phyloP scores from a whole-genome alignment of 2,113 vertebrate species.

The Romanogobio albipinnatus region DNA sequence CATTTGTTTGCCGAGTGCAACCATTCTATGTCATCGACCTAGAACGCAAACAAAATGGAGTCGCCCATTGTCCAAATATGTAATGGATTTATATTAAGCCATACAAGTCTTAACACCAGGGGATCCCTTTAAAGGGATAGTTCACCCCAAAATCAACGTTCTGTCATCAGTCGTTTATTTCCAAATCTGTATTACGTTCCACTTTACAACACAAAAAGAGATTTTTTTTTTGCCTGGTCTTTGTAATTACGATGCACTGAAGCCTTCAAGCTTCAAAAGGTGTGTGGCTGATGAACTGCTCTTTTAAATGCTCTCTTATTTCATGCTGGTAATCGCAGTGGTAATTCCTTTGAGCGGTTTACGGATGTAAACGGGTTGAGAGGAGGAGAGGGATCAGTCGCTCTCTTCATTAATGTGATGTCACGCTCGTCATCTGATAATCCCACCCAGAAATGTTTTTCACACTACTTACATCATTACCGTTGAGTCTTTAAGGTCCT shows the following conservation, averaged over 20 bases:
- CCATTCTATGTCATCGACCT: too few species aligned
- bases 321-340: conserved; percentile 8
- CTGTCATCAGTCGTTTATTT: neutral
- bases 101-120: too few species aligned
- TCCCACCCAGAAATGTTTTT: conserved; percentile 27
- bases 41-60: too few species aligned
- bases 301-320: conserved; percentile 10
- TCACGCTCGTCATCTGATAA: conserved; percentile 45
- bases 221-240: neutral
- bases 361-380: neutral
- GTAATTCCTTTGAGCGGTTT: conserved; percentile 40
- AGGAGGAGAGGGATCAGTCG: neutral
- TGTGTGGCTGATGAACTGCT: neutral
- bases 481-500: neutral
- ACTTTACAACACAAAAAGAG: neutral
- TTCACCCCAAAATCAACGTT: neutral
- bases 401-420: conserved; percentile 48
- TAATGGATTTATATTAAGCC: too few species aligned
- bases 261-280: neutral
- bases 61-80: too few species aligned
- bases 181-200: neutral
- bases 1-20: too few species aligned
- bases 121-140: neutral
- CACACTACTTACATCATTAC: neutral
- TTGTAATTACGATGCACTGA: neutral